phyloP scores from a whole-genome alignment of 92 coral and sea anemone species.

The Zoanthus sociatus region DNA sequence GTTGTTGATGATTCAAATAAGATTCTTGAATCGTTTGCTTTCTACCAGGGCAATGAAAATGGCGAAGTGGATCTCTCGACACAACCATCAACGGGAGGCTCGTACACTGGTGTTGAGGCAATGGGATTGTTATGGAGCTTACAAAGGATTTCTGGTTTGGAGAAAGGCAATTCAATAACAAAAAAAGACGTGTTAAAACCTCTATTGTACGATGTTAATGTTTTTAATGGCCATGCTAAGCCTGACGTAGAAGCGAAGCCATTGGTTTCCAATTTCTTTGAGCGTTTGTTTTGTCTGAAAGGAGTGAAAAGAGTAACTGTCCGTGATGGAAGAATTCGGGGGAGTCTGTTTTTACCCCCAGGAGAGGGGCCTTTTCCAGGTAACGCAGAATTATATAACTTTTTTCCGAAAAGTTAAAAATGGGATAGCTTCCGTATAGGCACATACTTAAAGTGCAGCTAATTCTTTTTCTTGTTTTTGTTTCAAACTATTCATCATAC shows the following conservation, averaged over 20 bases:
- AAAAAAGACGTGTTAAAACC: conserved; percentile 50
- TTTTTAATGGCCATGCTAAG: conserved; percentile 39
- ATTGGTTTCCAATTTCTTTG: conserved; percentile 23
- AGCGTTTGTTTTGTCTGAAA: conserved; percentile 37
- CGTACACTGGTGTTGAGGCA: conserved; percentile 56
- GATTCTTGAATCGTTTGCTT: conserved; percentile 52
- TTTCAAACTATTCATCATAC: too few species aligned
- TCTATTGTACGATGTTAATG: conserved; percentile 25
- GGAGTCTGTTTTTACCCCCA: conserved; percentile 52
- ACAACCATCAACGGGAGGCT: conserved; percentile 49
- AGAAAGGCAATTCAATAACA: conserved; percentile 34
- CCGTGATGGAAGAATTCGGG: conserved; percentile 46
- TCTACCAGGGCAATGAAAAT: conserved; percentile 45
- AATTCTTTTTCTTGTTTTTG: too few species aligned
- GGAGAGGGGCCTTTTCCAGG: conserved; percentile 68
- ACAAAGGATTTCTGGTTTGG: conserved; percentile 7
- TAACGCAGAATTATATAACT: neutral
- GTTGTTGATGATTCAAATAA: conserved; percentile 48
- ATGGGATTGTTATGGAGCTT: conserved; percentile 67
- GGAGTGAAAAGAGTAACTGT: conserved; percentile 41
- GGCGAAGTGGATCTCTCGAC: conserved; percentile 50
- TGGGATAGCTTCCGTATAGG: too few species aligned
- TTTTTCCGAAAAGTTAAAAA: neutral
- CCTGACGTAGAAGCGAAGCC: conserved; percentile 40
- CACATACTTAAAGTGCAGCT: too few species aligned